phyloP scores from a whole-genome alignment of 2,797 vertebrate genomes.

The Xenentodon cancila region DNA sequence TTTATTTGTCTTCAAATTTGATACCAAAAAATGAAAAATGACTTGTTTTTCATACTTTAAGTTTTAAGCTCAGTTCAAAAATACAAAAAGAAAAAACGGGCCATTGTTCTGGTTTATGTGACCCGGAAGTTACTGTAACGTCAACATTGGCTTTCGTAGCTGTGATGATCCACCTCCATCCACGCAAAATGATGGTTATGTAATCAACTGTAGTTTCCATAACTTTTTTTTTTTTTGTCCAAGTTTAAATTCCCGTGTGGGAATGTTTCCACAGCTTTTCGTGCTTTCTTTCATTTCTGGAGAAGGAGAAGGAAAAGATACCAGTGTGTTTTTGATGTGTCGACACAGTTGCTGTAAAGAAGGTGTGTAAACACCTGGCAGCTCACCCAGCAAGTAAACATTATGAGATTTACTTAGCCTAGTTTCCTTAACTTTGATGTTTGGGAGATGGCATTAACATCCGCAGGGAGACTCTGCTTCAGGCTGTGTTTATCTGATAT shows the following conservation, averaged over 20 bases:
- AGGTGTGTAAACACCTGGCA: slow-evolving; percentile 67
- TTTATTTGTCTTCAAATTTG: no score
- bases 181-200: slow-evolving; percentile 28
- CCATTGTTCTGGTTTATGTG: no score
- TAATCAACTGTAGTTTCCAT: slow-evolving; percentile 62
- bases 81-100: no score
- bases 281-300: slow-evolving; percentile 66
- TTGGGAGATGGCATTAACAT: slow-evolving; percentile 63
- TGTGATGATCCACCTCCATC: no score
- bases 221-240: slow-evolving; percentile 53
- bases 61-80: no score
- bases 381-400: slow-evolving; percentile 65
- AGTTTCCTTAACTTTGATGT: slow-evolving; percentile 76
- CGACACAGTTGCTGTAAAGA: slow-evolving; percentile 61
- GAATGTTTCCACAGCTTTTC: slow-evolving; percentile 41
- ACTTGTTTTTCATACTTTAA: no score
- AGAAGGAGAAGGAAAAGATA: slow-evolving; percentile 64
- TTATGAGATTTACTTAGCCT: slow-evolving; percentile 61
- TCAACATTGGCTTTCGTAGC: no score
- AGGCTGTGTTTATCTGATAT: slow-evolving; percentile 41
- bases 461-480: slow-evolving; percentile 9
- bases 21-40: no score
- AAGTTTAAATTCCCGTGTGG: slow-evolving; percentile 53
- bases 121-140: no score
- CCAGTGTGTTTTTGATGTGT: slow-evolving; percentile 62